Evolutionary conservation across 2,113 vertebrate species (phyloP).

Genomic region (Elachura formosa): DNA sequence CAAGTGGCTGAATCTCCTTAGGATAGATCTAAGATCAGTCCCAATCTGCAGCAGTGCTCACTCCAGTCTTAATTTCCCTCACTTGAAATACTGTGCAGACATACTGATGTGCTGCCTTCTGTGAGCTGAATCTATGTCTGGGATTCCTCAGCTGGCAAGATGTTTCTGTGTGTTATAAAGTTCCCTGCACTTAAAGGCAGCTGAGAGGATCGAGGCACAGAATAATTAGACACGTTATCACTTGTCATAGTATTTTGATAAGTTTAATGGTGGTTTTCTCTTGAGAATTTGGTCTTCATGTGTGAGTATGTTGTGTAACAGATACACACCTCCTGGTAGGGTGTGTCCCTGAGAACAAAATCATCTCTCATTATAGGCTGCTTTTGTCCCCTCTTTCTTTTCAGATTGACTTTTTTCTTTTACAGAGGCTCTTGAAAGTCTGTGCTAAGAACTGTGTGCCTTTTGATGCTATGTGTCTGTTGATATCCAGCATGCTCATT

Average conservation of each 20-base stretch:
- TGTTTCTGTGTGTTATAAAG: accelerated
- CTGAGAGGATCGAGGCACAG: neutral
- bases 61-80: neutral
- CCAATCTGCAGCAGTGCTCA: neutral
- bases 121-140: neutral
- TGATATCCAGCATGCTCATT: neutral
- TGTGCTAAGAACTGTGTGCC: neutral
- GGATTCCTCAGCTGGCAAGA: neutral
- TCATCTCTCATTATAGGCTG: neutral
- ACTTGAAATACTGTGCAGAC: neutral
- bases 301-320: neutral
- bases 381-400: neutral
- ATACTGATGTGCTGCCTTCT: neutral
- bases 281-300: neutral
- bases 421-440: neutral
- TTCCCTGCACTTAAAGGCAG: neutral
- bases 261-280: neutral
- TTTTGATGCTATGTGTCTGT: neutral
- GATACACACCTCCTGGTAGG: neutral
- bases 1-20: neutral
- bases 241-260: neutral
- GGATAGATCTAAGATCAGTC: neutral
- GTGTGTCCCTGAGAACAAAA: neutral
- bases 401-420: neutral
- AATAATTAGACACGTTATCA: neutral